These are phyloP conservation scores for Drosophila trichaetosa DNA, from an alignment of 2,888 invertebrate genomes.

Conservation along the genomic window DNA sequence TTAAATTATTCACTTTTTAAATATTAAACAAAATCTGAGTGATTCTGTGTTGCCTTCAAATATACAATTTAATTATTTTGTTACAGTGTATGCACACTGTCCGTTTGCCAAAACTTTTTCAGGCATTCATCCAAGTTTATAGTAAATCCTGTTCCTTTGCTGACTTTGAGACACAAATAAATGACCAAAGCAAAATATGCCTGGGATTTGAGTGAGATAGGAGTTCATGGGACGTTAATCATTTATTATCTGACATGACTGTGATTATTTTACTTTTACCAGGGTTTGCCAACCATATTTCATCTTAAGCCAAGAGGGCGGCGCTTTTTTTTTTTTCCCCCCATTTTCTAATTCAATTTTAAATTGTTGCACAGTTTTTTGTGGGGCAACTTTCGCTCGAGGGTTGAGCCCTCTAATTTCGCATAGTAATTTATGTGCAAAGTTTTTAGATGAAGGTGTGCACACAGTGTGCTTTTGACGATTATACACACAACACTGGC, in stretches of 20 bases:
- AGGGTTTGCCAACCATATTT: constrained; percentile 59
- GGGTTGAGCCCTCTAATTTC: constrained; percentile 57
- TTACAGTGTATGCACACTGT: background rate
- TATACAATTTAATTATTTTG: background rate
- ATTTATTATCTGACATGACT: constrained; percentile 79
- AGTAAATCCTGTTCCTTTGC: constrained; percentile 16
- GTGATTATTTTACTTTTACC: constrained; percentile 78
- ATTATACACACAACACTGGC: constrained; percentile 66
- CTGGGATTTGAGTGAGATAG: constrained; percentile 18
- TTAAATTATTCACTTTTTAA: background rate
- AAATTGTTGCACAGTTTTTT: constrained; percentile 36
- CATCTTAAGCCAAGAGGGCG: constrained; percentile 52
- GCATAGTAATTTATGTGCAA: constrained; percentile 70
- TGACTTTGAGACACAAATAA: constrained; percentile 42
- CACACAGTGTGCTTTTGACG: constrained; percentile 58
- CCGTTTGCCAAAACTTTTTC: background rate
- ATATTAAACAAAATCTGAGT: background rate
- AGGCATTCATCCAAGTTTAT: constrained; percentile 18
- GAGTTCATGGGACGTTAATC: constrained; percentile 63
- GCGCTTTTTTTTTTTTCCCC: background rate
- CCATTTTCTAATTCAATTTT: constrained; percentile 36
- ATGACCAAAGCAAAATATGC: constrained; percentile 55
- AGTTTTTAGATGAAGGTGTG: constrained; percentile 48
- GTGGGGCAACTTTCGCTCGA: constrained; percentile 9
- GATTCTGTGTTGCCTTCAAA: background rate